These are phyloP conservation scores for Lepeophtheirus nordmannii DNA, from an alignment of 2,888 invertebrate genomes.

Conservation along the genomic window DNA sequence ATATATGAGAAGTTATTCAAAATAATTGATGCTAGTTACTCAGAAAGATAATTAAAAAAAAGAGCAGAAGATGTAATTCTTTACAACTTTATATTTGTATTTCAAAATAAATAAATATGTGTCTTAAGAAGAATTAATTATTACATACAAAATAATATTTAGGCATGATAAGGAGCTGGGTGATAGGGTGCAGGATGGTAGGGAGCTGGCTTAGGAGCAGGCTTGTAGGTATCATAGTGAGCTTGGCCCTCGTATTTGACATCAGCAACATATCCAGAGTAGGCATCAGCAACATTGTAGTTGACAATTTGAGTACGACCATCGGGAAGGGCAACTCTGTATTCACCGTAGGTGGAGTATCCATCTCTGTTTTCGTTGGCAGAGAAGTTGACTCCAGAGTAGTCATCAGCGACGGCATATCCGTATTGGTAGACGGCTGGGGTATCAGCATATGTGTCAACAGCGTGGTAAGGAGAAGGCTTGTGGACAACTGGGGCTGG, in stretches of 20 bases:
- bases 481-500: background rate
- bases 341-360: constrained; percentile 13
- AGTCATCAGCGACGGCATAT: constrained; percentile 20
- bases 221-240: constrained; percentile 3
- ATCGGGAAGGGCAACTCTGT: constrained; percentile 14
- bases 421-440: constrained; percentile 16
- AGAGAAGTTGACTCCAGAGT: constrained; percentile 6
- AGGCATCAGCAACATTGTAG: constrained; percentile 14
- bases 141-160: background rate
- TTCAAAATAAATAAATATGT: too few species aligned
- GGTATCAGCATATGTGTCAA: background rate
- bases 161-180: background rate
- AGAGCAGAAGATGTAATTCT: too few species aligned
- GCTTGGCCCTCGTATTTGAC: constrained; percentile 8
- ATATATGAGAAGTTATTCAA: too few species aligned
- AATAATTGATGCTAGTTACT: too few species aligned
- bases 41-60: too few species aligned
- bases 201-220: constrained; percentile 10
- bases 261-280: constrained; percentile 17
- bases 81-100: too few species aligned
- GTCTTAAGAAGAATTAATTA: background rate
- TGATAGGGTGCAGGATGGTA: constrained; percentile 8
- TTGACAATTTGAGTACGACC: constrained; percentile 15
- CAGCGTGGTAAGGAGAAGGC: background rate
- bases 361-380: constrained; percentile 4